Evolutionary conservation across 2,888 invertebrate genomes (phyloP), one percentile per base, ranked within the genome.

Genomic region (Polydrusus tereticollis): DNA sequence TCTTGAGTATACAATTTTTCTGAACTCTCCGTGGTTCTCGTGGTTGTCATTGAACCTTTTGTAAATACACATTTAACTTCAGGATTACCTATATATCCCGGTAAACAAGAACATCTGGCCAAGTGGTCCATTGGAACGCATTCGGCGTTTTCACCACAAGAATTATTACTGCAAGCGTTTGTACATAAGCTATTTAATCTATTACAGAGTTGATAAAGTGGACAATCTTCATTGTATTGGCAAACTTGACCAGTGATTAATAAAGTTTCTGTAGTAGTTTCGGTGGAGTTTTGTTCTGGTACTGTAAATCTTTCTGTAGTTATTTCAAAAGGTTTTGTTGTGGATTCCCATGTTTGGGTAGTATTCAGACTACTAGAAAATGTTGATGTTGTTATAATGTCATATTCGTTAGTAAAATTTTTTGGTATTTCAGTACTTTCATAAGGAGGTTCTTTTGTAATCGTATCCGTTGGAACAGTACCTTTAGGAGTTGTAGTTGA

Each of bases 171-270:
- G 82, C 95, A 95, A 2, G 94, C 94, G 83, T 91, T 94, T 77
- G 94, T 92, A 83, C 96, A 96, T 57, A 92, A 88, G 82, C 95
- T 88, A 81, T 95, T 95, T 59, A 95, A 86, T 77, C 95, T 89
- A 85, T 95, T 95, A 83, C 96, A 96, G 21, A 94, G 87, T 79
- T 93, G 90, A 80, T 92, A 90, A 14, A 93, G 93, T 66, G 95
- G 94, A 82, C 96, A 96, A 81, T 96, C 95, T 87, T 94, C 95
- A 81, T 96, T 95, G 85, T 94, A 95, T 83, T 95, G 95, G 83
- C 96, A 96, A 60, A 94, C 89, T 77, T 60, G 21, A 26, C 21
- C 8, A 43, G 14, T 2, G n/a, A 7, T 26, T 43, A 26, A 2
- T 16, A 36, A 1, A 36, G 10, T 36, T 36, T 36, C n/a, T 12